These are phyloP conservation scores for Cryptocheilus praepositus DNA, from an alignment of 2,888 invertebrate genomes.

Conservation along the genomic window DNA sequence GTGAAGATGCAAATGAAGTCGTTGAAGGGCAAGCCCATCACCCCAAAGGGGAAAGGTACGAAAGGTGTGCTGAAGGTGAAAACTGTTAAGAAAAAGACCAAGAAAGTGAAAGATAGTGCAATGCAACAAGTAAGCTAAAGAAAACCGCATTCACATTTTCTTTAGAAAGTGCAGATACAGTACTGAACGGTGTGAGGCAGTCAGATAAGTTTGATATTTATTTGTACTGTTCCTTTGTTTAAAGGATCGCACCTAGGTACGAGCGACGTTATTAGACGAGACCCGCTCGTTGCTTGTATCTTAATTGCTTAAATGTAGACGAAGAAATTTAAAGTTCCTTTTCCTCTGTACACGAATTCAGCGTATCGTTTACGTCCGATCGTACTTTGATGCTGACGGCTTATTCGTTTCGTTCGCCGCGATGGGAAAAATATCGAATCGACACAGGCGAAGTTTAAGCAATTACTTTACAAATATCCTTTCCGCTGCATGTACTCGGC, in stretches of 20 bases:
- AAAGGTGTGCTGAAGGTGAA: conserved; percentile 57
- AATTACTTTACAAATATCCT: conserved; percentile 12
- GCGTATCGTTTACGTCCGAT: too few relatives aligned
- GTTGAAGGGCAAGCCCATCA: conserved; percentile 51
- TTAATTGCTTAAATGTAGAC: too few relatives aligned
- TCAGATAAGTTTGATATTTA: background rate
- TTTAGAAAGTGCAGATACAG: background rate
- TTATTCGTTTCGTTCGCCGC: too few relatives aligned
- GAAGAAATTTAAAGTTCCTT: too few relatives aligned
- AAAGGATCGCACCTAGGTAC: background rate
- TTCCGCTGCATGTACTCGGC: background rate
- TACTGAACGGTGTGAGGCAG: background rate
- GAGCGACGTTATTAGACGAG: background rate
- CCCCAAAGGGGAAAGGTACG: conserved; percentile 49
- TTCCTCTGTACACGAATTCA: too few relatives aligned
- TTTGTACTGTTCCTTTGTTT: background rate
- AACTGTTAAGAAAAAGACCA: conserved; percentile 53
- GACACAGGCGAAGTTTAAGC: background rate
- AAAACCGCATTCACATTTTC: conserved; percentile 17
- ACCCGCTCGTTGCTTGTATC: too few relatives aligned
- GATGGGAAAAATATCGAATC: background rate
- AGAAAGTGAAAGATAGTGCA: conserved; percentile 46
- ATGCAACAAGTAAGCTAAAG: conserved; percentile 40
- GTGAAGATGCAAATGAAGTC: conserved; percentile 56
- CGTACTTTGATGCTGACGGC: too few relatives aligned